Evolutionary conservation across 2,113 vertebrate species (phyloP).

Genomic region (Phyllostomus hastatus): DNA sequence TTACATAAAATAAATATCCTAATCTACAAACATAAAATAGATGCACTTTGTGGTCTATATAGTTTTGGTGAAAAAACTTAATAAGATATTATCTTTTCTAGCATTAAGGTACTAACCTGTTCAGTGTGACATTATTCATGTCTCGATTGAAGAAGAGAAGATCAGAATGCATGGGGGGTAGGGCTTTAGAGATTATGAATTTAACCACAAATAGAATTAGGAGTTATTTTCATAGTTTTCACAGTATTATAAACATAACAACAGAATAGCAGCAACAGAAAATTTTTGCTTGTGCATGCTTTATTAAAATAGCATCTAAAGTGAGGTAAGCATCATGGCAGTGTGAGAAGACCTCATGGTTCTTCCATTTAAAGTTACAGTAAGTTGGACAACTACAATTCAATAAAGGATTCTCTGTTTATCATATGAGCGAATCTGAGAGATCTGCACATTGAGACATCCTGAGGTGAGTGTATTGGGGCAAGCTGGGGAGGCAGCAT

Average conservation of each 20-base stretch:
- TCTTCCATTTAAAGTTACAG: neutral
- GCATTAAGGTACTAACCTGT: neutral
- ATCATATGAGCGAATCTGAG: neutral
- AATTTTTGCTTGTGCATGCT: neutral
- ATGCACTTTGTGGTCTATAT: neutral
- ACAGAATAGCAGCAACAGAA: neutral
- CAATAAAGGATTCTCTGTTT: neutral
- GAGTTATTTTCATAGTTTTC: neutral
- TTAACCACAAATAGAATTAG: neutral
- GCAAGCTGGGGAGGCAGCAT: neutral
- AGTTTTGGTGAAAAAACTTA: neutral
- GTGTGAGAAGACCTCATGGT: neutral
- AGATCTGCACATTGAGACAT: neutral
- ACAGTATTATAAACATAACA: neutral
- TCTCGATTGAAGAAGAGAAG: neutral
- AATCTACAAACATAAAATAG: slow-evolving; percentile 43
- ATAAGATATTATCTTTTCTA: neutral
- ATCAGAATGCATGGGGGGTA: neutral
- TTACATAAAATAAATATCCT: slow-evolving; percentile 61
- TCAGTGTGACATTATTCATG: neutral
- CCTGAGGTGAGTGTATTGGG: neutral
- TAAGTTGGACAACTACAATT: neutral
- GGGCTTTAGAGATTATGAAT: neutral
- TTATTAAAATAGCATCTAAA: neutral
- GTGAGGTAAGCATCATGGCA: neutral